Base-by-base conservation (phyloP, 2,113 vertebrate species). In the Benitochromis conjunctus region DNA sequence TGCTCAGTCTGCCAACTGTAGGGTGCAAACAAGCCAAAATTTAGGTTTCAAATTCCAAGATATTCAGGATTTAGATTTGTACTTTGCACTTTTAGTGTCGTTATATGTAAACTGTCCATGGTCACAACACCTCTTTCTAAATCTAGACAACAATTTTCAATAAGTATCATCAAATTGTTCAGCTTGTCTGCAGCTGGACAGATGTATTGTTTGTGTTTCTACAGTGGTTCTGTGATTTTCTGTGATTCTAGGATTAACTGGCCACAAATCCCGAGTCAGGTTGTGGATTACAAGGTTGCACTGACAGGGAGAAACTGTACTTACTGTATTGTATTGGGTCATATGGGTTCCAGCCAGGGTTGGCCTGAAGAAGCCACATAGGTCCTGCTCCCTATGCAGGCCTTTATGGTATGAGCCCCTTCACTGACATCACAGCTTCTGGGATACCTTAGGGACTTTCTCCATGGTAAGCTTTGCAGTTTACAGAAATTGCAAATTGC, bases 311-410 rank as follows among this genome's bases (percentile, higher is more conserved):
- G 24, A 71, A 71, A 26, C 66, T 69, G n/a, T 26, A 71, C 13
- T 71, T 71, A 26, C 26, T 71, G 6, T 13, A 64, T 38, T 64
- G 6, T 64, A 2, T 38, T 64, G 60, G 18, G 60, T 64, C 10
- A 0, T 48, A 48, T 48, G 9, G 7, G 41, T 26, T 43, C 21
- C 69, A 48, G 4, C 2, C 41, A 48, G 69, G 0, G 3, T 51
- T 51, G 26, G 69, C 4, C 9, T 31, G 24, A 74, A 3, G 43
- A 74, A 74, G 43, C 43, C 43, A 31, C 24, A 74, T 74, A 74
- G n/a, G 7, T 3, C 36, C 19, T 41, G 66, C 21, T 43, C 10
- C 41, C 31, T 36, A 38, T 36, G 31, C n/a, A 69, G 64, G n/a
- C 12, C 36, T 69, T 69, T 24, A 9, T 43, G 21, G n/a, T 69